Percentiles rank a stretch among this genome's conserved stretches.
Conservation (phyloP, 2,888 invertebrate species). For the Uropetala carovei region DNA sequence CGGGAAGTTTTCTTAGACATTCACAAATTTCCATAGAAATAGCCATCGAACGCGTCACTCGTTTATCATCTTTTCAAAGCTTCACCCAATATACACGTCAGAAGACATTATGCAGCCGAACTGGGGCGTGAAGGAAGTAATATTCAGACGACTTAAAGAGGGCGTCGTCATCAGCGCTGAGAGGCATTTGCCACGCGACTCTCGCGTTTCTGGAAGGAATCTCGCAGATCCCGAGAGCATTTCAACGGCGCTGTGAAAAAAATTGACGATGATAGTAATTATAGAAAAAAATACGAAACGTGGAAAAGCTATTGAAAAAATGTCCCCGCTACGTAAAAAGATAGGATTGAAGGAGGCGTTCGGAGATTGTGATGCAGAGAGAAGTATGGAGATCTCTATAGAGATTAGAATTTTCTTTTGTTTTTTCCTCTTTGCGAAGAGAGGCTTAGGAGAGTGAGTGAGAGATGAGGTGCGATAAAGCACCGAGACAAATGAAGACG, state of each 20-base stretch:
- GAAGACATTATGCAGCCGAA: neutral
- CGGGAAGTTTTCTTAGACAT: too few relatives aligned
- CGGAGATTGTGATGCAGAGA: neutral
- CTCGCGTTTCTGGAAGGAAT: slow-evolving; percentile 36
- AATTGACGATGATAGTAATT: slow-evolving; percentile 25
- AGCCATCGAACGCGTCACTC: neutral
- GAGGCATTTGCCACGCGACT: slow-evolving; percentile 33
- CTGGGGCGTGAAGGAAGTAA: slow-evolving; percentile 11
- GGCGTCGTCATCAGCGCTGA: slow-evolving; percentile 37
- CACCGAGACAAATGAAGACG: slow-evolving; percentile 58
- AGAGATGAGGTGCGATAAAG: slow-evolving; percentile 52
- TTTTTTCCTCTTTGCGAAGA: neutral
- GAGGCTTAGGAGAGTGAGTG: neutral
- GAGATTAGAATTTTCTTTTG: slow-evolving; percentile 39
- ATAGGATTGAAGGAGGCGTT: slow-evolving; percentile 17
- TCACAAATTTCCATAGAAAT: neutral
- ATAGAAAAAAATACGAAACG: slow-evolving; percentile 29
- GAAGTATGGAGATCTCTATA: slow-evolving; percentile 15
- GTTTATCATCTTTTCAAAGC: neutral
- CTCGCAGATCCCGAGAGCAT: neutral
- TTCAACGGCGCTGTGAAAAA: neutral
- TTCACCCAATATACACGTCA: neutral
- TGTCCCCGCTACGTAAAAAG: slow-evolving; percentile 35
- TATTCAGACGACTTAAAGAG: slow-evolving; percentile 24
- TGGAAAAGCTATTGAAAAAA: slow-evolving; percentile 40